Evolutionary conservation across 1,140 invertebrate species (phyloP), one percentile per base, ranked within the genome.

Genomic region (Cecropterus lyciades): DNA sequence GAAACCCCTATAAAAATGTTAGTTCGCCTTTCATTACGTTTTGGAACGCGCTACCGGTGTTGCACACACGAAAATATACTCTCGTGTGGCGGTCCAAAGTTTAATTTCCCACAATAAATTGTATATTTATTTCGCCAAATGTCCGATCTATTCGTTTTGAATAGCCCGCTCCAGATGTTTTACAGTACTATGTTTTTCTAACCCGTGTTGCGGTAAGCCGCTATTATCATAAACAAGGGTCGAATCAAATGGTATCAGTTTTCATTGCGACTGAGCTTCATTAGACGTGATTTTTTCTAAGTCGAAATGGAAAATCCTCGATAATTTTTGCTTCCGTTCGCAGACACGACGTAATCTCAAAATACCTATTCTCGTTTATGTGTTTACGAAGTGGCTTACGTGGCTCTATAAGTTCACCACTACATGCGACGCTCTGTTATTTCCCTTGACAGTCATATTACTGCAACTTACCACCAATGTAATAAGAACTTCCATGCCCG

Each of bases 1-100:
- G 81, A 83, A 85, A 88, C 86, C 88, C 83, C 88, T 85, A 91
- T 91, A 91, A 91, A 91, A 91, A 89, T 91, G 86, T 91, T 88
- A 89, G 84, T 82, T 87, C 82, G 78, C 83, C 77, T 90, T 89
- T 89, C 87, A 90, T 89, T 88, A 89, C 84, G 83, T 88, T 89
- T 82, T 73, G 76, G 79, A 81, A 77, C 77, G 67, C 77, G 65
- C 73, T 73, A 73, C 72, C 65, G 52, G 63, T 55, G 15, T 42
- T 45, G 15, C 27, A 46, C 72, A 46, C 14, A 16, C 51, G 52
- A 86, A 83, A 76, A 52, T 71, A 52, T 33, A 72, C 84, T 69
- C 48, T 79, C 74, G 51, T 2, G 0, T 33, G 15, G 6, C 9
- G 2, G 20, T 15, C 15, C 72, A 70, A 67, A 55, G 76, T 70